A percentile compares a stretch with the other conserved stretches of the same genome.
Conservation (phyloP, 1,140 invertebrate species). For the Archivesica marissinica region DNA sequence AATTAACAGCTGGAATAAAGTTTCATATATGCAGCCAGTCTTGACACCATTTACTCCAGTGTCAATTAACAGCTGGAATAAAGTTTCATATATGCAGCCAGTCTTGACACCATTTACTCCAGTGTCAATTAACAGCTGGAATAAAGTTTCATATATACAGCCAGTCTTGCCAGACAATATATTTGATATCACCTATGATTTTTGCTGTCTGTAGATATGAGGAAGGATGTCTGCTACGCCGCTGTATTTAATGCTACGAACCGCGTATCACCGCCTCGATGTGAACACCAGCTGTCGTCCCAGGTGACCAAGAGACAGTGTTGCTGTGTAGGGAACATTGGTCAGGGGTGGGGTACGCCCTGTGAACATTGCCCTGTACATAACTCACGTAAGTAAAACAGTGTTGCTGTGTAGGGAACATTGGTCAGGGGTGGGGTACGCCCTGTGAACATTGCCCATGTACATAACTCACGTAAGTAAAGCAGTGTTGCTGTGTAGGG, state of each 20-base stretch:
- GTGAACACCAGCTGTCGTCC: slow-evolving; percentile 90
- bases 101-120: background rate
- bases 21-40: too few relatives aligned
- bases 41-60: too few relatives aligned
- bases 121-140: background rate
- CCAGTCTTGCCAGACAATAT: background rate
- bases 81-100: too few relatives aligned
- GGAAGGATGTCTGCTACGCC: slow-evolving; percentile 92
- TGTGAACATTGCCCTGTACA: slow-evolving; percentile 91
- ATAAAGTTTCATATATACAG: too few relatives aligned
- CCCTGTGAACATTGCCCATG: too few relatives aligned
- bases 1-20: too few relatives aligned
- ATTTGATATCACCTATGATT: too few relatives aligned
- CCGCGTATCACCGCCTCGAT: slow-evolving; percentile 52
- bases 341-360: slow-evolving; percentile 90
- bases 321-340: slow-evolving; percentile 91
- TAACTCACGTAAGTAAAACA: slow-evolving; percentile 86
- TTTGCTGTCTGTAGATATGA: slow-evolving; percentile 88
- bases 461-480: too few relatives aligned
- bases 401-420: too few relatives aligned
- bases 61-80: too few relatives aligned
- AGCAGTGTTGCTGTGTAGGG: slow-evolving; percentile 91
- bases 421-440: too few relatives aligned
- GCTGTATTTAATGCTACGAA: slow-evolving; percentile 86
- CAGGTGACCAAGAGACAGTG: slow-evolving; percentile 93